Evolutionary conservation across 2,113 vertebrate genomes (phyloP), one percentile per base, ranked within the genome.

Genomic region (Struthio camelus): DNA sequence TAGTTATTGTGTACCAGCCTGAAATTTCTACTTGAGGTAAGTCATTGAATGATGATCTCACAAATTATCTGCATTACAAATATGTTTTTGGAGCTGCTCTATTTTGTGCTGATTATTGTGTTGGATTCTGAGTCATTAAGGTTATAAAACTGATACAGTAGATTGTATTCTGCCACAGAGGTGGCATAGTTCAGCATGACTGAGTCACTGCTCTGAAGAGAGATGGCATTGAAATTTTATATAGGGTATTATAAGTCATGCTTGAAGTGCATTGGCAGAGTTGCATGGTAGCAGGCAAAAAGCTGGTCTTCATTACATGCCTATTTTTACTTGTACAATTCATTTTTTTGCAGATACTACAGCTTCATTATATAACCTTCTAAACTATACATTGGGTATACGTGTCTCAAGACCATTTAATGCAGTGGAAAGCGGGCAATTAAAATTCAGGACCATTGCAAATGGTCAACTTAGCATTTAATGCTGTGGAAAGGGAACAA

Each of bases 61-160:
- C 61, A 77, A 77, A 80, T 78, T 28, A 56, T 66, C 62, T 78
- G 64, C 50, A 46, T 83, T 66, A 42, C 38, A 93, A 95, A 81
- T 44, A 79, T 0, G 3, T 56, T 87, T 91, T 65, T 93, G 34
- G 40, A 94, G 58, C 34, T 78, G 46, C 71, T 87, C 61, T 90
- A 72, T 48, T 92, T 87, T 94, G 75, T 64, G 40, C 36, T 75
- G 80, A 88, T 93, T 90, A 51, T 48, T 70, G 14, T 71, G 88
- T 72, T 93, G 78, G 46, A 46, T 91, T 91, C 84, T 95, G 95
- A 97, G 64, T 95, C 93, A 89, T n/a, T 64, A 90, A 89, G 80
- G 82, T 95, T 93, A 79, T 67, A 86, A 75, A 95, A 16, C 72
- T 80, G 51, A 83, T 85, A 88, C 19, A 88, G 85, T 51, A 83